Conservation (phyloP, 2,888 invertebrate genomes). For the Hydrotaea cyrtoneurina region DNA sequence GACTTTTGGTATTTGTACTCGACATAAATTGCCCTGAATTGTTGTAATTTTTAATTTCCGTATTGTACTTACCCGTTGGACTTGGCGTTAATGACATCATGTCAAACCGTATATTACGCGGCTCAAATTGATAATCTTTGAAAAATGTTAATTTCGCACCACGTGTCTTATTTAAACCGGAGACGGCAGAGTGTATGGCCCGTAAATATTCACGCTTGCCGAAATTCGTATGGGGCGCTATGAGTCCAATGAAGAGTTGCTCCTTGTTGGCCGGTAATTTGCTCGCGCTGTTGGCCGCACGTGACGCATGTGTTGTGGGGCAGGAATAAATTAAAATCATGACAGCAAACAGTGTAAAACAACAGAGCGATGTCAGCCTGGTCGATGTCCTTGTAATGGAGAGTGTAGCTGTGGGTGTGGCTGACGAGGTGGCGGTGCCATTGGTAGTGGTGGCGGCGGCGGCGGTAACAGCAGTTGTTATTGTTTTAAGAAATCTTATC, state of each 20-base stretch:
- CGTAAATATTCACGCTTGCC: constrained; percentile 85
- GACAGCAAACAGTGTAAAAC: constrained; percentile 19
- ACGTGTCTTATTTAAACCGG: constrained; percentile 83
- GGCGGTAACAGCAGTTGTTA: constrained; percentile 8
- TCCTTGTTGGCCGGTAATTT: constrained; percentile 77
- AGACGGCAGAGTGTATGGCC: constrained; percentile 85
- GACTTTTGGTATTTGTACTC: no score
- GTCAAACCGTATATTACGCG: constrained; percentile 84
- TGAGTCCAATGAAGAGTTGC: constrained; percentile 80
- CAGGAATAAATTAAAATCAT: constrained; percentile 67
- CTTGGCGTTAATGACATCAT: constrained; percentile 88
- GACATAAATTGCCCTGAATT: no score
- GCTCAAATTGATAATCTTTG: constrained; percentile 84
- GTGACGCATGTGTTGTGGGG: constrained; percentile 71
- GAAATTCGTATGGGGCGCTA: constrained; percentile 81
- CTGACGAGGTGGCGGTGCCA: constrained; percentile 2
- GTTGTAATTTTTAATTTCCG: no score
- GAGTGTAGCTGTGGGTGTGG: constrained; percentile 8
- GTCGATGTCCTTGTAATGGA: background rate
- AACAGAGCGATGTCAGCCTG: background rate
- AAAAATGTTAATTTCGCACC: constrained; percentile 84
- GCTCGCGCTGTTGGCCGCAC: constrained; percentile 74
- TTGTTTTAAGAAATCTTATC: constrained; percentile 30
- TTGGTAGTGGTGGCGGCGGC: background rate
- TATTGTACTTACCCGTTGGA: constrained; percentile 85